A percentile compares a stretch with the other conserved stretches of the same genome.
These are phyloP conservation scores for Podabrus alpinus DNA, from an alignment of 2,888 invertebrate species.

Conservation along the genomic window DNA sequence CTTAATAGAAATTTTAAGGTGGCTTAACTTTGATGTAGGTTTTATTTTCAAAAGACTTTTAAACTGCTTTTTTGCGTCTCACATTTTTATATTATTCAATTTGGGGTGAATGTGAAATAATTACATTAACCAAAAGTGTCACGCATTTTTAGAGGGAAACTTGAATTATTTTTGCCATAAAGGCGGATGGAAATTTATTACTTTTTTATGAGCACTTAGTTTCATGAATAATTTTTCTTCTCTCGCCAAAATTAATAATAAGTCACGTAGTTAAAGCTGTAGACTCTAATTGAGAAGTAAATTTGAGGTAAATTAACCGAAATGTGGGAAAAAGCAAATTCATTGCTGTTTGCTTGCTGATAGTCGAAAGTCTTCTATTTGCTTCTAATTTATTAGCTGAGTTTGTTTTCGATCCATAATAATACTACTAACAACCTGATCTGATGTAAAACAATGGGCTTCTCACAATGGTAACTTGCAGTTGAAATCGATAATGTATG, in stretches of 20 bases:
- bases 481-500: slow-evolving; percentile 34
- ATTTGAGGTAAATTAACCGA: background rate
- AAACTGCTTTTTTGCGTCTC: background rate
- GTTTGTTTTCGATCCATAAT: slow-evolving; percentile 35
- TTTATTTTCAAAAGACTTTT: background rate
- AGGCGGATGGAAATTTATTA: background rate
- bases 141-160: background rate
- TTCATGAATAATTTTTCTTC: background rate
- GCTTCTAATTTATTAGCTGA: slow-evolving; percentile 37
- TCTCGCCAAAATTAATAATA: background rate
- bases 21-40: background rate
- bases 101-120: slow-evolving; percentile 2
- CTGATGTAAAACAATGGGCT: slow-evolving; percentile 37
- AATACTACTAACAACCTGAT: slow-evolving; percentile 34
- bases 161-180: background rate
- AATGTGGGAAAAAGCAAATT: background rate
- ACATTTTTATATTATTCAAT: background rate
- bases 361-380: slow-evolving; percentile 3
- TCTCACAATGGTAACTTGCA: slow-evolving; percentile 37
- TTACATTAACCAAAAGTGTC: slow-evolving; percentile 1
- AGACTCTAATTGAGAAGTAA: background rate
- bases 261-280: background rate
- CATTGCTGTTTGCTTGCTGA: background rate
- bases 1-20: background rate
- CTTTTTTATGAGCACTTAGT: background rate